A percentile compares a stretch with the other conserved stretches of the same genome.
phyloP scores from a whole-genome alignment of 2,113 vertebrate genomes.

The Equus przewalskii region DNA sequence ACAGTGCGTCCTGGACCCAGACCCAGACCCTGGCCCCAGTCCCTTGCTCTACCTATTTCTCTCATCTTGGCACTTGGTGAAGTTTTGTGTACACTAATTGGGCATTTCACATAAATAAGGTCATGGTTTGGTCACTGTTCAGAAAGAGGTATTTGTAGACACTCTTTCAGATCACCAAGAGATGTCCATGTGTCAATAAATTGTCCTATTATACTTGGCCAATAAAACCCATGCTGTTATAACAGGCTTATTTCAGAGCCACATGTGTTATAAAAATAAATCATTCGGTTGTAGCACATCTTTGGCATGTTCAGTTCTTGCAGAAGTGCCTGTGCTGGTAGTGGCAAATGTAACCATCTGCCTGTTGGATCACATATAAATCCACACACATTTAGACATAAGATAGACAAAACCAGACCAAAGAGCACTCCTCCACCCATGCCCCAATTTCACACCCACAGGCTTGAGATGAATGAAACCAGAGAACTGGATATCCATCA shows the following conservation, averaged over 20 bases:
- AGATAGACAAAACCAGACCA: background rate
- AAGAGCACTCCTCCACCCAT: background rate
- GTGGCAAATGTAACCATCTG: background rate
- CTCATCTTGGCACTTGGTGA: background rate
- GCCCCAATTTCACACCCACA: background rate
- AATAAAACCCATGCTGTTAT: background rate
- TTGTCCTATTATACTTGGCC: background rate
- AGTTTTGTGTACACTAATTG: background rate
- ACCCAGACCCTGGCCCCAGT: background rate
- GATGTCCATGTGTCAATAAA: background rate
- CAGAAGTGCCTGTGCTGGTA: background rate
- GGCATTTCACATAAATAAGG: background rate
- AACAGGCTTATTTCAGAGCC: background rate
- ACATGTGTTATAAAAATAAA: background rate
- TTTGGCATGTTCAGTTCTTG: background rate
- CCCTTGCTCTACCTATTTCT: background rate
- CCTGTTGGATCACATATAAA: background rate
- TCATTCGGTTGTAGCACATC: background rate
- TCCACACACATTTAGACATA: background rate
- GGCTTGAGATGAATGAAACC: background rate
- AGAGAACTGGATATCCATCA: background rate
- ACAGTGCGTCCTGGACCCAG: background rate
- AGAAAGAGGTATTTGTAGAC: background rate
- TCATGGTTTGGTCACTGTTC: background rate
- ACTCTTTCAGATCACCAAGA: background rate